Conservation (phyloP, 2,113 vertebrate genomes). For the Tyrannus savana region DNA sequence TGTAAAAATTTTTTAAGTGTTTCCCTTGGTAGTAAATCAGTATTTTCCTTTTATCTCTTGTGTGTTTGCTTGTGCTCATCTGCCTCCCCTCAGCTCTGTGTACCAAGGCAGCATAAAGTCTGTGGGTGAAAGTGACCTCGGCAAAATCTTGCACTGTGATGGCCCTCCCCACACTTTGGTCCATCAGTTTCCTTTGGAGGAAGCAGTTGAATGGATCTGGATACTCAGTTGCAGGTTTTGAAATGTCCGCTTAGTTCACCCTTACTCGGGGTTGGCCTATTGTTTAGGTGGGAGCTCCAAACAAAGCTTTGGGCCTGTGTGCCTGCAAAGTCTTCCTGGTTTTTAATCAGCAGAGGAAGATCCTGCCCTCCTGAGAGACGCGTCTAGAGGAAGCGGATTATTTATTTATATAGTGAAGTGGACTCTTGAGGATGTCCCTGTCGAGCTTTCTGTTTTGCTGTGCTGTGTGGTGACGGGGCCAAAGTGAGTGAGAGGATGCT, state of each 20-base stretch:
- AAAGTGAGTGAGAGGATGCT: neutral
- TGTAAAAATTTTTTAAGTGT: neutral
- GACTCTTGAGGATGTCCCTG: neutral
- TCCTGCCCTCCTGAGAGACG: neutral
- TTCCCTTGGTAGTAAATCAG: neutral
- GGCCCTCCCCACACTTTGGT: rapidly evolving
- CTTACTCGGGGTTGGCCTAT: neutral
- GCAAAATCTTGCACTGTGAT: neutral
- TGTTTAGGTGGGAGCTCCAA: neutral
- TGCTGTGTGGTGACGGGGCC: rapidly evolving
- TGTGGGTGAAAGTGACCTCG: neutral
- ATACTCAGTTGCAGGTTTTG: neutral
- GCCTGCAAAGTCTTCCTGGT: neutral
- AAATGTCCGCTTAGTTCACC: rapidly evolving
- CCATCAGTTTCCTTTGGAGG: rapidly evolving
- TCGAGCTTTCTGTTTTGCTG: neutral
- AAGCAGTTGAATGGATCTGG: neutral
- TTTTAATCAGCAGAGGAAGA: neutral
- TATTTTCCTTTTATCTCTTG: neutral
- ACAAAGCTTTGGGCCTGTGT: neutral
- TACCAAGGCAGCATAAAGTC: neutral
- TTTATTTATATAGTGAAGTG: neutral
- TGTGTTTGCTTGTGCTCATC: neutral
- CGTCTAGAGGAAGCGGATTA: neutral
- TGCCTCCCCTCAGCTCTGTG: neutral